phyloP scores from a whole-genome alignment of 2,888 invertebrate genomes.

The Drosophila mimetica region DNA sequence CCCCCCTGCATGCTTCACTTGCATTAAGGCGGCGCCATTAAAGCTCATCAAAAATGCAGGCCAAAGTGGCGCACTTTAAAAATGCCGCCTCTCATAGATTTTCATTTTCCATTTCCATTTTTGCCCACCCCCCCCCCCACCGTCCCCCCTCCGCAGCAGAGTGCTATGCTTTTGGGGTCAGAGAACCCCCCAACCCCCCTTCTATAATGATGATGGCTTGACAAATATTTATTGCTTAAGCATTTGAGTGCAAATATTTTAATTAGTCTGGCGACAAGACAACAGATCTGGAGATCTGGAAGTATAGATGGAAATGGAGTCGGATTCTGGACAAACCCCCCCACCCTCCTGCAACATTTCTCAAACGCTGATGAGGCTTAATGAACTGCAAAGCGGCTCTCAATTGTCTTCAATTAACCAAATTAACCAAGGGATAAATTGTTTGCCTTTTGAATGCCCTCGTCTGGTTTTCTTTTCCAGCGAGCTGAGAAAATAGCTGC shows the following conservation, averaged over 20 bases:
- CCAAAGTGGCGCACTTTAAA: conserved; percentile 64
- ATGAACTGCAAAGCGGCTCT: conserved; percentile 79
- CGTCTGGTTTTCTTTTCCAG: conserved; percentile 3
- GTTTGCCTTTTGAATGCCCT: conserved; percentile 37
- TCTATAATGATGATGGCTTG: conserved; percentile 73
- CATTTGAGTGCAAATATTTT: conserved; percentile 81
- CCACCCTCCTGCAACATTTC: not conserved
- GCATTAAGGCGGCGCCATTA: conserved; percentile 78
- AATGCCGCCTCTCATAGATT: conserved; percentile 74
- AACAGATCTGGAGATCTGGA: conserved; percentile 27
- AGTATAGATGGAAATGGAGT: conserved; percentile 13
- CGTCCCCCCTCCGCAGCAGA: conserved; percentile 4
- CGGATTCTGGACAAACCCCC: conserved; percentile 2
- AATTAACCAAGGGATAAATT: conserved; percentile 72
- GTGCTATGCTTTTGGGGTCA: conserved; percentile 41
- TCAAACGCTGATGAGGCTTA: conserved; percentile 59
- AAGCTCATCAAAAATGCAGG: conserved; percentile 76
- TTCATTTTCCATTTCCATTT: conserved; percentile 52
- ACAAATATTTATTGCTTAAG: conserved; percentile 79
- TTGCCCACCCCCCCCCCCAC: no score
- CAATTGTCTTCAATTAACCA: conserved; percentile 79
- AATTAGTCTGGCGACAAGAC: conserved; percentile 75
- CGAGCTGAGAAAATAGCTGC: conserved; percentile 21
- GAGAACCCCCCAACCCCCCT: not conserved
- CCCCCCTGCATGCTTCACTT: conserved; percentile 39